Evolutionary conservation across 2,113 vertebrate species (phyloP).

Genomic region (Istiophorus platypterus): DNA sequence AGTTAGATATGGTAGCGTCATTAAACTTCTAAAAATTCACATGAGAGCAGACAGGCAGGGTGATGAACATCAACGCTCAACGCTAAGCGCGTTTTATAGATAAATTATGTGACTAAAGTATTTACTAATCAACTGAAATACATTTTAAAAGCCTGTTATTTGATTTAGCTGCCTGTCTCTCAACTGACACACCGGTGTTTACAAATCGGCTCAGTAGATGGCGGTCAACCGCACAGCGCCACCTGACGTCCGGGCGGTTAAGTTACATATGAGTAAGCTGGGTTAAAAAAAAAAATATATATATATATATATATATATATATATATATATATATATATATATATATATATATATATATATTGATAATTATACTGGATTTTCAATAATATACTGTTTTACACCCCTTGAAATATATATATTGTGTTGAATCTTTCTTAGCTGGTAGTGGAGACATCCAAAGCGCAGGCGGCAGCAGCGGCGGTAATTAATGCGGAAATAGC

Average conservation of each 20-base stretch:
- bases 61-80: not conserved
- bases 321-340: too few relatives aligned
- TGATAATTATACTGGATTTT: too few relatives aligned
- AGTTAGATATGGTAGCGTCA: not conserved
- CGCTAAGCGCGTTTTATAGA: fast-evolving
- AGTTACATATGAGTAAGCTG: not conserved
- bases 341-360: too few relatives aligned
- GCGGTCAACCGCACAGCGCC: not conserved
- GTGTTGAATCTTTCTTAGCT: too few relatives aligned
- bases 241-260: not conserved
- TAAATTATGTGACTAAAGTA: fast-evolving
- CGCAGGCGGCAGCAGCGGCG: slow-evolving; percentile 54
- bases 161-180: not conserved
- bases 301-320: too few relatives aligned
- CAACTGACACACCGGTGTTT: slow-evolving; percentile 19
- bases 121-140: not conserved
- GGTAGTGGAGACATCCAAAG: slow-evolving; percentile 11
- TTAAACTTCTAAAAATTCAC: not conserved
- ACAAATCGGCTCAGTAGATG: slow-evolving; percentile 9
- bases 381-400: not conserved
- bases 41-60: fast-evolving
- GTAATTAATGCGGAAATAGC: slow-evolving; percentile 29
- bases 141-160: too few relatives aligned
- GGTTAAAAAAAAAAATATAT: too few relatives aligned
- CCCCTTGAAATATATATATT: too few relatives aligned